Evolutionary conservation across 1,140 invertebrate genomes (phyloP).

Genomic region (Hetaerina americana): DNA sequence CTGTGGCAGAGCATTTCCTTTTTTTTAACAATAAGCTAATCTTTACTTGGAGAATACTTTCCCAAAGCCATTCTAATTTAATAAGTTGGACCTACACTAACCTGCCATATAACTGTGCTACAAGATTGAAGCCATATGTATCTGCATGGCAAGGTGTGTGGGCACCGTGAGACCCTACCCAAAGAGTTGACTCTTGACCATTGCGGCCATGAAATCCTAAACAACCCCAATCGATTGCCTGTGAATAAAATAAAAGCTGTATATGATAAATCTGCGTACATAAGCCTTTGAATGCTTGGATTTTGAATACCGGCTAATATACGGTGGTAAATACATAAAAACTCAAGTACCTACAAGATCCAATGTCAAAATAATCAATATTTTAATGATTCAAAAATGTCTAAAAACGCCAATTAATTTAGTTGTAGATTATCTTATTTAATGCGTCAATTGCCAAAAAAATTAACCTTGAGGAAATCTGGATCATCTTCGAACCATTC

Average conservation of each 20-base stretch:
- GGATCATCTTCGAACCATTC: constrained; percentile 47
- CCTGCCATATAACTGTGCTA: constrained; percentile 78
- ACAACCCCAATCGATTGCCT: constrained; percentile 55
- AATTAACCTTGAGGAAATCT: constrained; percentile 41
- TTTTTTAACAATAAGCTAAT: no score
- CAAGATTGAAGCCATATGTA: constrained; percentile 86
- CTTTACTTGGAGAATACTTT: constrained; percentile 5
- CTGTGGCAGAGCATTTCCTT: neutral
- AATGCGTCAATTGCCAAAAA: constrained; percentile 6
- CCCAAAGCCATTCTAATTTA: constrained; percentile 1
- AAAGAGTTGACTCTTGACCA: constrained; percentile 63
- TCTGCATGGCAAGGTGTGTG: constrained; percentile 91
- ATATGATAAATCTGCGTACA: no score
- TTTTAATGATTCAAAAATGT: constrained; percentile 18
- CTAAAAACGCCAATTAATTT: constrained; percentile 18
- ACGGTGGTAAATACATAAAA: no score
- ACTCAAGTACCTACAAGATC: no score
- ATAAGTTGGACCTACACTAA: constrained; percentile 25
- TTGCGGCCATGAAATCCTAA: constrained; percentile 61
- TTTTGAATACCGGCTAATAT: no score
- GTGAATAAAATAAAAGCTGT: no score
- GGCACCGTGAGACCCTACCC: constrained; percentile 77
- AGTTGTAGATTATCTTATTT: constrained; percentile 11
- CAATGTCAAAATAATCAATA: constrained; percentile 22
- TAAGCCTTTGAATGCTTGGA: no score